Conservation (phyloP, 2,888 invertebrate genomes). For the Latheticus oryzae region DNA sequence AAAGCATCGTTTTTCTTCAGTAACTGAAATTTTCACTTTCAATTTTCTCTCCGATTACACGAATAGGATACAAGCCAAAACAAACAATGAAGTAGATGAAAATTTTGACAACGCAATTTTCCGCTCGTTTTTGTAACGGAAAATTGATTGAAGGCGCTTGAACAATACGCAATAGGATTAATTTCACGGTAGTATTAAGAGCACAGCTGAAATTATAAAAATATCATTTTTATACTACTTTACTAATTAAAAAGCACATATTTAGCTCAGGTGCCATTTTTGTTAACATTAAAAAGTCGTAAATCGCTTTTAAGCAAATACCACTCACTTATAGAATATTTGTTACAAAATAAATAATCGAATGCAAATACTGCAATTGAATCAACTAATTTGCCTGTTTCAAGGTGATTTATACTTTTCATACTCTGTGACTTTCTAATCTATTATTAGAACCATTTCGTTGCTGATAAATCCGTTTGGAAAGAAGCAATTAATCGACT, state of each 20-base stretch:
- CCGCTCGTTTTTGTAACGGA: conserved; percentile 2
- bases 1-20: background rate
- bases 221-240: too few relatives aligned
- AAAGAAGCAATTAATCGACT: too few relatives aligned
- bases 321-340: too few relatives aligned
- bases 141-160: background rate
- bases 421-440: conserved; percentile 24
- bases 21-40: conserved; percentile 5
- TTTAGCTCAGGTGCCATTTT: too few relatives aligned
- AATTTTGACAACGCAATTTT: background rate
- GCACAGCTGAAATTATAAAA: too few relatives aligned
- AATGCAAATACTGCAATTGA: conserved; percentile 17
- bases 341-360: conserved; percentile 12
- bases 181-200: too few relatives aligned
- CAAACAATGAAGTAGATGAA: background rate
- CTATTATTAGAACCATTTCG: conserved; percentile 33
- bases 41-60: background rate
- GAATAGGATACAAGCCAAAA: background rate
- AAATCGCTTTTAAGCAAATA: too few relatives aligned
- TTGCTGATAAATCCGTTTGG: conserved; percentile 30
- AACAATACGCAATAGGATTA: too few relatives aligned
- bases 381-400: conserved; percentile 14
- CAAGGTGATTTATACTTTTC: conserved; percentile 28
- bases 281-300: too few relatives aligned
- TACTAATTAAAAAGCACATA: too few relatives aligned